Evolutionary conservation across 2,797 vertebrate species (phyloP).

Genomic region (Cyprinella venusta): DNA sequence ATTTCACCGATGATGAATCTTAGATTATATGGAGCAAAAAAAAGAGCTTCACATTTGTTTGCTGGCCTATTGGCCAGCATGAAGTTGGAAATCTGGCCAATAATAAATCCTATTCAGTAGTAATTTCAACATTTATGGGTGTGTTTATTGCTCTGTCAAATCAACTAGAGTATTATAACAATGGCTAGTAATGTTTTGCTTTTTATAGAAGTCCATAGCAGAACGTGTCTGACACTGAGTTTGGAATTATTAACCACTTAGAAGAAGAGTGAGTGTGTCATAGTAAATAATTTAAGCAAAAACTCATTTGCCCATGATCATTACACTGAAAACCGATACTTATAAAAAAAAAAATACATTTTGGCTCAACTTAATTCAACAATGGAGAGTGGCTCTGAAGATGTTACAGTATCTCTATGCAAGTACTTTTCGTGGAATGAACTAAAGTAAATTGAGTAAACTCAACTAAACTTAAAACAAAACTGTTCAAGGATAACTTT

Average conservation of each 20-base stretch:
- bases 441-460: neutral
- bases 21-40: slow-evolving; percentile 31
- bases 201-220: slow-evolving; percentile 7
- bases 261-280: neutral
- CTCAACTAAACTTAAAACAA: neutral
- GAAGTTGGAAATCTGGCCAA: neutral
- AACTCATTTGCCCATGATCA: neutral
- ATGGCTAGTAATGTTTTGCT: neutral
- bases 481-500: neutral
- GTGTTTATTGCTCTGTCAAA: neutral
- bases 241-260: neutral
- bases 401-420: neutral
- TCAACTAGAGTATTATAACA: neutral
- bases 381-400: neutral
- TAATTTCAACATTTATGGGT: neutral
- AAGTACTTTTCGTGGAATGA: neutral
- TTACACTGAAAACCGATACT: neutral
- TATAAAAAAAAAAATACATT: neutral
- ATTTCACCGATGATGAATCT: slow-evolving; percentile 51
- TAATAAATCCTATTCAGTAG: neutral
- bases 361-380: neutral
- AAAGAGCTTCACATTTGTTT: slow-evolving; percentile 16
- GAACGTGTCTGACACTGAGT: neutral
- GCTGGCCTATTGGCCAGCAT: neutral
- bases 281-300: neutral